A percentile compares a stretch with the other conserved stretches of the same genome.
Evolutionary conservation across 2,888 invertebrate species (phyloP).

Genomic region (Drosophila cognata): DNA sequence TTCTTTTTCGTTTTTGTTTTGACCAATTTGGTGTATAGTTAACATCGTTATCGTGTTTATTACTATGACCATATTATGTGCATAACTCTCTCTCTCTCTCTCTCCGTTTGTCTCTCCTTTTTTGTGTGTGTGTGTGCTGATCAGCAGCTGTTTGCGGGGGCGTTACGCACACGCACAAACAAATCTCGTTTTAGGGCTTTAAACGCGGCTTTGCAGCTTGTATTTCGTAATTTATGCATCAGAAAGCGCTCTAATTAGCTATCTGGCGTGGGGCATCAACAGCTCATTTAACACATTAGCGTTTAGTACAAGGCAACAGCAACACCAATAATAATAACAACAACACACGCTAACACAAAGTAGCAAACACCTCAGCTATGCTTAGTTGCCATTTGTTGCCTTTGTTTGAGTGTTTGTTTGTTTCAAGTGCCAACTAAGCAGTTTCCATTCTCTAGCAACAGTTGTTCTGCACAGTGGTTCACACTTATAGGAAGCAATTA

Average conservation of each 20-base stretch:
- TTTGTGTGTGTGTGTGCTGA: conserved; percentile 11
- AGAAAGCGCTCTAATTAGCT: conserved; percentile 71
- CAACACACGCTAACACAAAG: neutral
- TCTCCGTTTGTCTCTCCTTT: neutral
- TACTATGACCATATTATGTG: conserved; percentile 46
- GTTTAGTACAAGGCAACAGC: conserved; percentile 45
- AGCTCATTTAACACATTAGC: conserved; percentile 77
- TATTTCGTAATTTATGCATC: conserved; percentile 67
- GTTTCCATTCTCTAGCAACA: conserved; percentile 19
- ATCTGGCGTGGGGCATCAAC: conserved; percentile 58
- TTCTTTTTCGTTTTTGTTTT: conserved; percentile 64
- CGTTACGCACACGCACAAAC: conserved; percentile 7
- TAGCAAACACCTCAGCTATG: conserved; percentile 43
- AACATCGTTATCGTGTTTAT: conserved; percentile 69
- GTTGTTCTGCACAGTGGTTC: conserved; percentile 37
- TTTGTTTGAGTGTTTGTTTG: conserved; percentile 41
- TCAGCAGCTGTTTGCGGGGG: conserved; percentile 49
- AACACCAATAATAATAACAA: conserved; percentile 23
- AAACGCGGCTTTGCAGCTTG: conserved; percentile 22
- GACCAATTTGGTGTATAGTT: conserved; percentile 74
- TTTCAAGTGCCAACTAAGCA: conserved; percentile 58
- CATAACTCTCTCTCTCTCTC: conserved; percentile 1
- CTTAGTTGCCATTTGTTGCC: conserved; percentile 26
- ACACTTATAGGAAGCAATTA: neutral
- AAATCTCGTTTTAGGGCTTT: conserved; percentile 1